A percentile compares a stretch with the other conserved stretches of the same genome.
Evolutionary conservation across 2,888 invertebrate genomes (phyloP).

Genomic region (Odontothrips loti): DNA sequence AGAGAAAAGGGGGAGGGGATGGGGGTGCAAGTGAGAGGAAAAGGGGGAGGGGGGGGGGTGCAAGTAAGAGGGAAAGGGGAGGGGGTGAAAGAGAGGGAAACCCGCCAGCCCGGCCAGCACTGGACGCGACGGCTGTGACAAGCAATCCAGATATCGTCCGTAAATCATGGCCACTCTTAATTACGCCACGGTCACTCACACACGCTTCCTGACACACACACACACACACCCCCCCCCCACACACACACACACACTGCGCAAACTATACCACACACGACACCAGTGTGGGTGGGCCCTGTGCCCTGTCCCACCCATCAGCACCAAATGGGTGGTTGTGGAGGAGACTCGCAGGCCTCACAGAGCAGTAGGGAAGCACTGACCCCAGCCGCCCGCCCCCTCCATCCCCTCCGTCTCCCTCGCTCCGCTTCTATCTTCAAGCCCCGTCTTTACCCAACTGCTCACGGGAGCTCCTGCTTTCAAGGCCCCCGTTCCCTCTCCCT

Average conservation of each 20-base stretch:
- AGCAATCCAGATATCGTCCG: conserved; percentile 18
- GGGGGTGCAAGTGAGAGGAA: no score
- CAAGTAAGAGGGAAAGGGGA: neutral
- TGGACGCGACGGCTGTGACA: conserved; percentile 1
- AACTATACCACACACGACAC: neutral
- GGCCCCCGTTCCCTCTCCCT: neutral
- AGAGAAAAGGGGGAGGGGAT: neutral
- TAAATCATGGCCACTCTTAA: conserved; percentile 20
- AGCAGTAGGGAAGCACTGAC: neutral
- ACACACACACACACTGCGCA: neutral
- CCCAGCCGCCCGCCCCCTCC: neutral
- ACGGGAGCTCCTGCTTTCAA: neutral
- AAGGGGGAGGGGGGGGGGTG: neutral
- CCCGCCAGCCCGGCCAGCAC: neutral
- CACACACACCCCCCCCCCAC: neutral
- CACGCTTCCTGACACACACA: neutral
- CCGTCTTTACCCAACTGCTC: neutral
- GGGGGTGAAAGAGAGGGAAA: neutral
- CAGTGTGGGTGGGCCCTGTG: no score
- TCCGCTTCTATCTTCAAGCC: neutral
- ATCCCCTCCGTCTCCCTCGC: neutral
- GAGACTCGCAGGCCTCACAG: neutral
- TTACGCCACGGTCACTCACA: conserved; percentile 6
- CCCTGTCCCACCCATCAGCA: neutral
- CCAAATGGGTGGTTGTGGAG: neutral